Evolutionary conservation across 2,888 invertebrate genomes (phyloP), one percentile per base, ranked within the genome.

Genomic region (Stratiomys singularior): DNA sequence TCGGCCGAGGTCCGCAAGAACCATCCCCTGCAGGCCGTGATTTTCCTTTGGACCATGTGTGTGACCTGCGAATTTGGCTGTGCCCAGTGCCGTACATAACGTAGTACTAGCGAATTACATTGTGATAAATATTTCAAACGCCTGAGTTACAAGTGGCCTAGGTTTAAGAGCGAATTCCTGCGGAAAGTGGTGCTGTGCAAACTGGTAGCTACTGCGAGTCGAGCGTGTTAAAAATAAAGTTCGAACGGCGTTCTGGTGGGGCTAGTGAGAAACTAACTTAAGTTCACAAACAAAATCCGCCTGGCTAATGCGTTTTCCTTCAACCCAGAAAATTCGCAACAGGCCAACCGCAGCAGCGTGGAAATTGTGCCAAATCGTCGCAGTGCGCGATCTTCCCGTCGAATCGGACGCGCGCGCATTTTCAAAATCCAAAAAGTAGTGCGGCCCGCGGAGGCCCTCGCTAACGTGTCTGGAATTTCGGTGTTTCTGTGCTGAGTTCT

Each of bases 41-140:
- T 60, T 9, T 74, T 60, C 30, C 1, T 60, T 58, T 23, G 18
- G 23, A 44, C 58, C 15, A 15, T 18, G 46, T 72, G 72, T 72
- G 47, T 25, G 46, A 58, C 30, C 56, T 27, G 23, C n/a, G 13
- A 71, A 58, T 21, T 74, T 74, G 60, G 74, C 74, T 74, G 74
- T 74, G 74, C 60, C 23, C 60, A 37, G 60, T 25, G 60, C 58
- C 60, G 60, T 74, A 28, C n/a, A 56, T 56, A 52, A 52, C 15
- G 18, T 52, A 52, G 18, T 52, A 52, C 52, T n/a, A n/a, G 18
- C 3, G 4, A 52, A 52, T n/a, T 52, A 9, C 52, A 52, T n/a
- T 52, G 52, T 52, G 52, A 52, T 52, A 52, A n/a, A 52, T 2
- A 52, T 52, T 52, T 15, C 4, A 52, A 52, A 37, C 9, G 3